Evolutionary conservation across 2,113 vertebrate species (phyloP), one percentile per base, ranked within the genome.

Genomic region (Nibea coibor): DNA sequence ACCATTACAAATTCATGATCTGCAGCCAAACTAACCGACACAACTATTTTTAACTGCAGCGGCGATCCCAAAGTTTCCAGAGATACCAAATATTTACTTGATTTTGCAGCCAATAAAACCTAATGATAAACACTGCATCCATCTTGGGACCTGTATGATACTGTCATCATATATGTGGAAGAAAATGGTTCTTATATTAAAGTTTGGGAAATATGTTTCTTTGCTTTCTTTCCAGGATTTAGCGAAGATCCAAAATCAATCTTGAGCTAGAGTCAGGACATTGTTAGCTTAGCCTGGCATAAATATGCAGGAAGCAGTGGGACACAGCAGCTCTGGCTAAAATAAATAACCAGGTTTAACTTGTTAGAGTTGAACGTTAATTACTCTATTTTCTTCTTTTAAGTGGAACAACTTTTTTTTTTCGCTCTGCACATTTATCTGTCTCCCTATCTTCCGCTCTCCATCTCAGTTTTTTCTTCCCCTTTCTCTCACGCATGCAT

Each of bases 401-500:
- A 31, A 31, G 31, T 31, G 31, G 31, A 50, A 43, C 5, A 31
- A 31, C 31, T 43, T 43, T 43, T 15, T 65, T 35, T 42, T 50
- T 61, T 43, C n/a, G 20, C 54, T 10, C 6, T 4, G 3, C 10
- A 43, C 57, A 74, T 73, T 56, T 67, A 82, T 73, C 67, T 70
- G 39, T 72, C 56, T 63, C 26, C 51, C 47, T 24, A 39, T 75
- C 66, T 66, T 64, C 4, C 35, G 3, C 39, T 82, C 73, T 85
- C 79, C 61, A 69, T 58, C 78, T 53, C 19, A 58, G 10, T 67
- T 65, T 28, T 28, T 75, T 58, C 72, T 72, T 50, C 53, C 71
- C 61, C 50, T 86, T 50, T 61, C 74, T 83, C 73, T 82, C 79
- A 84, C 28, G 51, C 81, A 72, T 19, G 43, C 20, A 51, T 24